Conservation (phyloP, 1,140 invertebrate genomes). For the Megalopta genalis region DNA sequence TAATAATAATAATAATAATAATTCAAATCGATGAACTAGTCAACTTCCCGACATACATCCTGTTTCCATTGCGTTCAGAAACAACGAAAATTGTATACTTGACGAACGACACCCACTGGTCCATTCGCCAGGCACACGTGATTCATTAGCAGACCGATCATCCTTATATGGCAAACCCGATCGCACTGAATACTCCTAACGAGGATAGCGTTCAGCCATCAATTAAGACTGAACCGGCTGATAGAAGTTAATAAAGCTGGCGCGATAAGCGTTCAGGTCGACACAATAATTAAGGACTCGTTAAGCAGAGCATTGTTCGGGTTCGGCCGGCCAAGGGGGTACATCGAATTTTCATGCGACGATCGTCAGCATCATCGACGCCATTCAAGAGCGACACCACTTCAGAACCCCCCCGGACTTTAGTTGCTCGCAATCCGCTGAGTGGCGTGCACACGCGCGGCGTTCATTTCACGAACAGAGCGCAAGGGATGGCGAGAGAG, state of each 20-base stretch:
- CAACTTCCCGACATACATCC: too few species aligned
- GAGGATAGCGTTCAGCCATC: background rate
- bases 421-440: conserved; percentile 71
- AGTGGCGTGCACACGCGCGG: conserved; percentile 64
- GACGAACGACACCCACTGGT: too few species aligned
- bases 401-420: conserved; percentile 62
- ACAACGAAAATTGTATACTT: too few species aligned
- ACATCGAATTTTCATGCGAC: conserved; percentile 44
- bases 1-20: too few species aligned
- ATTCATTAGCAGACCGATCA: background rate
- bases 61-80: too few species aligned
- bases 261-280: conserved; percentile 8
- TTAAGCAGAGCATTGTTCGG: conserved; percentile 23
- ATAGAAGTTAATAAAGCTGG: conserved; percentile 28
- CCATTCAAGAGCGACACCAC: conserved; percentile 56
- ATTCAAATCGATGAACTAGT: too few species aligned
- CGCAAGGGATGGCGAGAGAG: background rate
- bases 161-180: background rate
- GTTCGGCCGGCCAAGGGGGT: background rate
- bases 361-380: conserved; percentile 48
- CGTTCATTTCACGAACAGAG: conserved; percentile 64
- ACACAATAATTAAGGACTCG: conserved; percentile 39
- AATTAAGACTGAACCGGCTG: background rate
- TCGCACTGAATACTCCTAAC: background rate
- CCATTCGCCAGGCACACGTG: background rate